Evolutionary conservation across 2,888 invertebrate genomes (phyloP).

Genomic region (Synanthedon formicaeformis): DNA sequence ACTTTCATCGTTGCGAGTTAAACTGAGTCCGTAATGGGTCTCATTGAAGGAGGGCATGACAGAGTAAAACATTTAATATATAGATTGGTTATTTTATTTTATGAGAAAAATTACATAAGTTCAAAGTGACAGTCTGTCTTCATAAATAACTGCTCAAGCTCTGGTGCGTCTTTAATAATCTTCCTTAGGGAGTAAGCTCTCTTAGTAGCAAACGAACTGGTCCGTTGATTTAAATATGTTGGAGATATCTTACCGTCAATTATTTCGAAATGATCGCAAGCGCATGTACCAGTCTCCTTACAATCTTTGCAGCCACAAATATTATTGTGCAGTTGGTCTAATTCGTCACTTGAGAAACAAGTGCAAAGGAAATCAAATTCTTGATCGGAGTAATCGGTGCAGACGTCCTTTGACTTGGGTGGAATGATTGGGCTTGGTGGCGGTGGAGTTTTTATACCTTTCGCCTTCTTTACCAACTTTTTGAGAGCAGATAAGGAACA

Average conservation of each 20-base stretch:
- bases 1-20: too few relatives aligned
- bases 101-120: too few relatives aligned
- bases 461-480: constrained; percentile 29
- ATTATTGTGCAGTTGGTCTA: constrained; percentile 19
- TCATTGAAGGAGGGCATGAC: too few relatives aligned
- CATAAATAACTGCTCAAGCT: constrained; percentile 39
- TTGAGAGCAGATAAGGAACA: constrained; percentile 31
- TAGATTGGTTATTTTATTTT: too few relatives aligned
- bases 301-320: constrained; percentile 4
- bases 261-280: constrained; percentile 12
- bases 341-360: constrained; percentile 39
- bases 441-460: constrained; percentile 12
- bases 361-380: constrained; percentile 38
- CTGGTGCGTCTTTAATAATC: constrained; percentile 25
- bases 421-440: constrained; percentile 11
- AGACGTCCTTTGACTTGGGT: constrained; percentile 26
- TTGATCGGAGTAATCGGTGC: constrained; percentile 37
- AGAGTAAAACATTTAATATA: too few relatives aligned
- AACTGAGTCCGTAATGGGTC: too few relatives aligned
- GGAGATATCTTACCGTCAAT: constrained; percentile 19
- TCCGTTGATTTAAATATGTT: constrained; percentile 14
- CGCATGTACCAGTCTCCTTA: constrained; percentile 2
- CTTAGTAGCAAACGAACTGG: constrained; percentile 27
- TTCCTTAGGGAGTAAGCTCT: constrained; percentile 31
- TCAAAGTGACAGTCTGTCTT: constrained; percentile 23